A percentile compares a stretch with the other conserved stretches of the same genome.
Evolutionary conservation across 30 jellyfish, hydroid and myxozoan genomes (phyloP).

Genomic region (Aurelia sp.): DNA sequence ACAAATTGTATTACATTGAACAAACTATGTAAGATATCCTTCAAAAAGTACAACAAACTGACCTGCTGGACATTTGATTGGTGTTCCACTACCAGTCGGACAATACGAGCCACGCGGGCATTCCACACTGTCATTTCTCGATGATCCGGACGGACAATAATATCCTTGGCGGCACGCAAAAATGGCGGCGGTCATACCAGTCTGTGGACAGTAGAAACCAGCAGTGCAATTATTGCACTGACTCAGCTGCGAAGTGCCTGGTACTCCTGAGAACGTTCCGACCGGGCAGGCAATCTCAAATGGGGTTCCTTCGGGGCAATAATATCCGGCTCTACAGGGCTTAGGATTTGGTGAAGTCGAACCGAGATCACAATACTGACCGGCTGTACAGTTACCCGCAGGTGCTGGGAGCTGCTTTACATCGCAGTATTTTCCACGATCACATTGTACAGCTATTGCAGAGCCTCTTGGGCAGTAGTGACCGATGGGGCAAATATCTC

Average conservation of each 20-base stretch:
- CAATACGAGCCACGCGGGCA: conserved; percentile 96
- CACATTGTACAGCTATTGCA: conserved; percentile 78
- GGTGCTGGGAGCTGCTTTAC: conserved; percentile 74
- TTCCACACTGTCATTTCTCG: conserved; percentile 79
- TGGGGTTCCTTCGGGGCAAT: conserved; percentile 90
- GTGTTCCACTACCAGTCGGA: conserved; percentile 90
- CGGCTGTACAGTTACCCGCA: conserved; percentile 93
- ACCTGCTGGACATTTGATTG: conserved; percentile 96
- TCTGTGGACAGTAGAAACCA: conserved; percentile 92
- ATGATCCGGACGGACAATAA: conserved; percentile 94
- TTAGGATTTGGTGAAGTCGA: conserved; percentile 72
- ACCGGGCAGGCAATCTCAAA: conserved; percentile 83
- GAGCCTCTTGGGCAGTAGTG: conserved; percentile 92
- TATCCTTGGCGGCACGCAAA: conserved; percentile 91
- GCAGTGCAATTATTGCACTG: conserved; percentile 93
- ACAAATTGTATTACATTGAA: no score
- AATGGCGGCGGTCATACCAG: conserved; percentile 86
- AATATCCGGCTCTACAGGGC: conserved; percentile 81
- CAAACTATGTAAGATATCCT: no score
- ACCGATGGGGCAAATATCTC: conserved; percentile 91
- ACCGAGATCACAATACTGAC: conserved; percentile 83
- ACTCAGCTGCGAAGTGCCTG: conserved; percentile 64
- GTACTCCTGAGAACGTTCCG: conserved; percentile 89
- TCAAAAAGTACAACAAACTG: not conserved
- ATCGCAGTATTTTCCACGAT: conserved; percentile 92